phyloP scores from a whole-genome alignment of 1,140 invertebrate species.

The Phymorhynchus buccinoides region DNA sequence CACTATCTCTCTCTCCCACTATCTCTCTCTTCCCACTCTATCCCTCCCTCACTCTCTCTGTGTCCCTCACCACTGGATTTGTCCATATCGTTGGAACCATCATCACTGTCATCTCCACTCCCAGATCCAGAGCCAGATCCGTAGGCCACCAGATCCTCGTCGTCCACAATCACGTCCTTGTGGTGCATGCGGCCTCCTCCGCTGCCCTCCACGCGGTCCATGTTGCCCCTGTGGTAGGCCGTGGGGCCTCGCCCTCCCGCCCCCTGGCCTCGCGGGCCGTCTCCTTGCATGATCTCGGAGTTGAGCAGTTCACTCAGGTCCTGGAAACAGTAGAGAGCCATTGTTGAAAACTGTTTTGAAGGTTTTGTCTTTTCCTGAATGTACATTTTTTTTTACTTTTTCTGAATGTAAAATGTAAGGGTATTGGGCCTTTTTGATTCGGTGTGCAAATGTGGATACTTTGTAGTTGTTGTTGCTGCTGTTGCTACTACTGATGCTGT shows the following conservation, averaged over 20 bases:
- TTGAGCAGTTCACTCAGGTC: constrained; percentile 31
- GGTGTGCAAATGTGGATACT: too few relatives aligned
- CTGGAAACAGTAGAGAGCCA: constrained; percentile 20
- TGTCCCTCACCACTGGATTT: neutral
- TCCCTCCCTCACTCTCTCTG: too few relatives aligned
- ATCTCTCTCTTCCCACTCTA: neutral
- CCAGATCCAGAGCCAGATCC: constrained; percentile 46
- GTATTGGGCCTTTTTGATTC: too few relatives aligned
- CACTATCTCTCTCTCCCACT: neutral
- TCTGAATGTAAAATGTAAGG: too few relatives aligned
- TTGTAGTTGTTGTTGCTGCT: too few relatives aligned
- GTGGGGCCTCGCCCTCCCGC: too few relatives aligned
- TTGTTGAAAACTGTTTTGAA: too few relatives aligned
- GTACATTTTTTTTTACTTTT: too few relatives aligned
- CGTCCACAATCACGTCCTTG: constrained; percentile 36
- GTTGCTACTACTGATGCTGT: too few relatives aligned
- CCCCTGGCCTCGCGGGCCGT: neutral
- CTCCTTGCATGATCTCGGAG: constrained; percentile 25
- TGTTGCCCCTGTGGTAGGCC: neutral
- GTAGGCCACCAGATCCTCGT: constrained; percentile 44
- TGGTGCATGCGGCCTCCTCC: neutral
- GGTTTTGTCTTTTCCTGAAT: too few relatives aligned
- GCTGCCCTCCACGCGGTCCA: too few relatives aligned
- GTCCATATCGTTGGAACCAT: neutral
- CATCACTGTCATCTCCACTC: neutral